A percentile compares a stretch with the other conserved stretches of the same genome.
These are phyloP conservation scores for Sandelia bainsii DNA, from an alignment of 2,797 vertebrate genomes.

Conservation along the genomic window DNA sequence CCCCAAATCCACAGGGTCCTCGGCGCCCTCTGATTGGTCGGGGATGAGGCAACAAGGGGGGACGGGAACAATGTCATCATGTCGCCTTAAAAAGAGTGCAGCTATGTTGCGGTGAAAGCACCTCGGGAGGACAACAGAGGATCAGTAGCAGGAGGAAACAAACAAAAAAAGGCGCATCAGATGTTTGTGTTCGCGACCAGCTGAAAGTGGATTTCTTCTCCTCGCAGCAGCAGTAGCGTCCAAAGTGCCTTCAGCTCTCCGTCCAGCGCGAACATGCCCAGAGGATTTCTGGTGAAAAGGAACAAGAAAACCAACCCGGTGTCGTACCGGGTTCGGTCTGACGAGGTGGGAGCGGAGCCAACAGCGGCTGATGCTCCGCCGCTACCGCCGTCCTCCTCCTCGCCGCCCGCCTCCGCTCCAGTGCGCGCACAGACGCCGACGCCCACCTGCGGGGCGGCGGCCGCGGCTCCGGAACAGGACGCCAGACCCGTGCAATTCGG, in stretches of 20 bases:
- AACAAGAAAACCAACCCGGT: conserved; percentile 87
- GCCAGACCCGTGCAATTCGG: conserved; percentile 85
- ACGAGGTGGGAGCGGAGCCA: conserved; percentile 78
- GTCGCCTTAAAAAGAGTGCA: conserved; percentile 88
- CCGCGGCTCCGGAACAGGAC: conserved; percentile 62
- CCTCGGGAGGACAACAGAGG: conserved; percentile 52
- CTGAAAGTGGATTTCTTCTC: conserved; percentile 54
- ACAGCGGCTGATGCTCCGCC: conserved; percentile 10
- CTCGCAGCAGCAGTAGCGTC: conserved; percentile 16
- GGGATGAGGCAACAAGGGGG: conserved; percentile 82
- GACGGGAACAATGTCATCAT: conserved; percentile 87
- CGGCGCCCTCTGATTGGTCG: conserved; percentile 87
- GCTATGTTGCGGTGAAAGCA: conserved; percentile 76
- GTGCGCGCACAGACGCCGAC: conserved; percentile 59
- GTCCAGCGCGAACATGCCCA: conserved; percentile 85
- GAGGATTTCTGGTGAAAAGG: conserved; percentile 93
- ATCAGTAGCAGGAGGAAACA: conserved; percentile 45
- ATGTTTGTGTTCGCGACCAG: conserved; percentile 51
- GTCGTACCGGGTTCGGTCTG: conserved; percentile 89
- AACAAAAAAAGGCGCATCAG: conserved; percentile 51
- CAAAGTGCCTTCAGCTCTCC: conserved; percentile 72
- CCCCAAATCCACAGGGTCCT: conserved; percentile 76
- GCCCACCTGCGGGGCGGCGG: conserved; percentile 63
- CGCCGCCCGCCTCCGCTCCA: conserved; percentile 33
- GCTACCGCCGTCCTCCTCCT: background rate